A percentile compares a stretch with the other conserved stretches of the same genome.
These are phyloP conservation scores for Campoplex capitator DNA, from an alignment of 2,888 invertebrate genomes.

Conservation along the genomic window DNA sequence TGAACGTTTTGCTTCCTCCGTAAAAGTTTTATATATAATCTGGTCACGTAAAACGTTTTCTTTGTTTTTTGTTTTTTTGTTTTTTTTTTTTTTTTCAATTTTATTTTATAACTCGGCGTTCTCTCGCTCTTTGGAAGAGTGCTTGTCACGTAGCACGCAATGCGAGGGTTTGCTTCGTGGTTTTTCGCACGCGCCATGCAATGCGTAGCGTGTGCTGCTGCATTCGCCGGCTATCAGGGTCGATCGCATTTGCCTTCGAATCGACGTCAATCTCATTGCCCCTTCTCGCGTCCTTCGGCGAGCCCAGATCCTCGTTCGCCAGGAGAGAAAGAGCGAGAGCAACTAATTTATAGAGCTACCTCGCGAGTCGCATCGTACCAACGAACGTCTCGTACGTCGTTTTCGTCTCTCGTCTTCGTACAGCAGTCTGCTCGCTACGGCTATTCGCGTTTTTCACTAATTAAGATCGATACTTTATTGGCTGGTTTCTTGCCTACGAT, in stretches of 20 bases:
- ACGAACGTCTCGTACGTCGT: slow-evolving; percentile 34
- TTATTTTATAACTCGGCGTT: slow-evolving; percentile 44
- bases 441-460: slow-evolving; percentile 67
- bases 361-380: slow-evolving; percentile 41
- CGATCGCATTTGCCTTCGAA: slow-evolving; percentile 63
- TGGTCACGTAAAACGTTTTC: slow-evolving; percentile 45
- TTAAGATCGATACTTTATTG: slow-evolving; percentile 71
- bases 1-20: slow-evolving; percentile 68
- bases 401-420: slow-evolving; percentile 52
- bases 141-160: slow-evolving; percentile 71
- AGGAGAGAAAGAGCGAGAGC: slow-evolving; percentile 34
- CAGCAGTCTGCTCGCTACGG: slow-evolving; percentile 26
- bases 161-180: slow-evolving; percentile 54
- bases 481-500: slow-evolving; percentile 51
- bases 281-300: slow-evolving; percentile 26
- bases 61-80: slow-evolving; percentile 8
- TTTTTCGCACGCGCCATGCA: slow-evolving; percentile 65
- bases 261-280: slow-evolving; percentile 53
- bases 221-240: slow-evolving; percentile 48
- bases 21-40: slow-evolving; percentile 44
- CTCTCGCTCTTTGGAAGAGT: slow-evolving; percentile 53
- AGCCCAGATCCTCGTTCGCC: slow-evolving; percentile 38
- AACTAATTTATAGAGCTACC: slow-evolving; percentile 68
- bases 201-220: slow-evolving; percentile 43
- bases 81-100: too few relatives aligned